phyloP scores from a whole-genome alignment of 2,888 invertebrate genomes.

The Amphiduros pacificus region DNA sequence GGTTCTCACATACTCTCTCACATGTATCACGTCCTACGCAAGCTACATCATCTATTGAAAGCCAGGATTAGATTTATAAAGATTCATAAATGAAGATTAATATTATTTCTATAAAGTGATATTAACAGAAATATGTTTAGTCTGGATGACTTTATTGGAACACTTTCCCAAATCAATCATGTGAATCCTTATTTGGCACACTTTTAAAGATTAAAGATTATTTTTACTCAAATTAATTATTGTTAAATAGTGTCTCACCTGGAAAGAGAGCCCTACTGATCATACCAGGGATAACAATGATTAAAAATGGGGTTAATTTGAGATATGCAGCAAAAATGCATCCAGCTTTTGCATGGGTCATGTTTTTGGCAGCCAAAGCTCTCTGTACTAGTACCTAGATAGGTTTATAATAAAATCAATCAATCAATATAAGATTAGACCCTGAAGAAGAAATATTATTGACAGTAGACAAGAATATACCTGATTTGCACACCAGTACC shows the following conservation, averaged over 20 bases:
- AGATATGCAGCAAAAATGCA: slow-evolving; percentile 62
- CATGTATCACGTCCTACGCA: slow-evolving; percentile 61
- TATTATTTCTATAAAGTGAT: background rate
- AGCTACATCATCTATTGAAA: slow-evolving; percentile 57
- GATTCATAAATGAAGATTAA: background rate
- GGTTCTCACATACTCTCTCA: slow-evolving; percentile 57
- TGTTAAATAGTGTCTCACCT: no score
- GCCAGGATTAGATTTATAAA: background rate
- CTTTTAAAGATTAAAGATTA: background rate
- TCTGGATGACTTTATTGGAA: background rate
- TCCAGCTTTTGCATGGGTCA: slow-evolving; percentile 63
- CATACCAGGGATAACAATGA: slow-evolving; percentile 57
- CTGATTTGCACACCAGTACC: slow-evolving; percentile 34
- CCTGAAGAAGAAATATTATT: no score
- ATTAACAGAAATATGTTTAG: background rate
- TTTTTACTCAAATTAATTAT: no score
- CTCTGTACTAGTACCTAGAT: slow-evolving; percentile 62
- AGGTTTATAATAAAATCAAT: no score
- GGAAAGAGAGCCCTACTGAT: slow-evolving; percentile 47
- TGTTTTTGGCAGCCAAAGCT: slow-evolving; percentile 60
- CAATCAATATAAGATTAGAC: no score
- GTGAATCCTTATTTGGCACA: background rate
- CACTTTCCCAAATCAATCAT: background rate
- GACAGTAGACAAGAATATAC: slow-evolving; percentile 4
- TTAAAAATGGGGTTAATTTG: slow-evolving; percentile 62